Evolutionary conservation across 1,140 invertebrate genomes (phyloP).

Genomic region (Lasioglossum albipes): DNA sequence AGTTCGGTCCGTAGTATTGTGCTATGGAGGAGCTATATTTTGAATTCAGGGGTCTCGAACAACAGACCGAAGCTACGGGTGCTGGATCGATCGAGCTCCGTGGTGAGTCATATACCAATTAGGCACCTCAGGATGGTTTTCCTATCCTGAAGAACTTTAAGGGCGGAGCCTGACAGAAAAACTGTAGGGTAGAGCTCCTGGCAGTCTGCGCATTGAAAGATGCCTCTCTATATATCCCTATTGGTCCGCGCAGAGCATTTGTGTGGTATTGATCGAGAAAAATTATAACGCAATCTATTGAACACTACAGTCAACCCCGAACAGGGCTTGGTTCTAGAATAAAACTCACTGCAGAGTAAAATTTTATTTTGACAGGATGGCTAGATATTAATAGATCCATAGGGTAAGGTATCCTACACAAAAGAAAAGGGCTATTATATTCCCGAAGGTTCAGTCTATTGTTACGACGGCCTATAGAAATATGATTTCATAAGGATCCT

Average conservation of each 20-base stretch:
- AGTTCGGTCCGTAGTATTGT: background rate
- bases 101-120: constrained; percentile 75
- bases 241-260: constrained; percentile 74
- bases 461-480: constrained; percentile 69
- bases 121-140: constrained; percentile 62
- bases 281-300: constrained; percentile 74
- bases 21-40: background rate
- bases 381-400: constrained; percentile 70
- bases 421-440: constrained; percentile 64
- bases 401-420: constrained; percentile 56
- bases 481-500: constrained; percentile 64
- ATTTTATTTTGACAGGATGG: constrained; percentile 55
- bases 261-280: constrained; percentile 79
- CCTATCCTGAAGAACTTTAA: constrained; percentile 52
- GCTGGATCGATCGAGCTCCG: constrained; percentile 70
- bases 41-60: constrained; percentile 39
- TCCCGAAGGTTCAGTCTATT: constrained; percentile 56
- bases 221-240: constrained; percentile 68
- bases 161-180: constrained; percentile 57
- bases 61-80: constrained; percentile 55
- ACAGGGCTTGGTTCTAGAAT: constrained; percentile 25
- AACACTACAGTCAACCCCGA: constrained; percentile 45
- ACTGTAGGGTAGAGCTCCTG: constrained; percentile 51
- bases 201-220: constrained; percentile 73
- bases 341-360: constrained; percentile 60